Conservation (phyloP, 2,888 invertebrate genomes). For the Euphydryas editha region DNA sequence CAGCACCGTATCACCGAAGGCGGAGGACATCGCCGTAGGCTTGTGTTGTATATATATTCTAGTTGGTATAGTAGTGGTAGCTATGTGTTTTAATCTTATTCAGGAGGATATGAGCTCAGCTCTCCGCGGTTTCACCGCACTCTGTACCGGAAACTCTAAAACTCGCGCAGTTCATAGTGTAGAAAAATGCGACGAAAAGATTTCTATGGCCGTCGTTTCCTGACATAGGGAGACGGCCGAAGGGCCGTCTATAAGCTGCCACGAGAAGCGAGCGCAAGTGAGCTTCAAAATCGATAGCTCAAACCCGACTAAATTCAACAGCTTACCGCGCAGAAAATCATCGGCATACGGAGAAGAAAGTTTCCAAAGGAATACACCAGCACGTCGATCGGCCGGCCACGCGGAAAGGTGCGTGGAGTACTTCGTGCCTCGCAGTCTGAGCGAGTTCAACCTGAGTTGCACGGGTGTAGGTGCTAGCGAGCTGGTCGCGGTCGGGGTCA, state of each 20-base stretch:
- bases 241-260: slow-evolving; percentile 60
- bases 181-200: slow-evolving; percentile 77
- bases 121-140: slow-evolving; percentile 51
- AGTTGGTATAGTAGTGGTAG: slow-evolving; percentile 92
- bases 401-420: slow-evolving; percentile 89
- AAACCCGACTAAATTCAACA: slow-evolving; percentile 80
- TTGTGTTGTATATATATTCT: slow-evolving; percentile 92
- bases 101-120: slow-evolving; percentile 87
- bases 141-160: slow-evolving; percentile 59
- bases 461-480: slow-evolving; percentile 79
- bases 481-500: slow-evolving; percentile 50
- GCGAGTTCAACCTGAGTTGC: slow-evolving; percentile 91
- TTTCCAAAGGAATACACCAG: slow-evolving; percentile 87
- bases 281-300: slow-evolving; percentile 68
- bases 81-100: slow-evolving; percentile 94
- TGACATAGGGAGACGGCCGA: slow-evolving; percentile 81
- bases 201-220: slow-evolving; percentile 80
- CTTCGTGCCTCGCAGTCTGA: slow-evolving; percentile 92
- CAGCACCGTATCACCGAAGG: slow-evolving; percentile 71
- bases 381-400: slow-evolving; percentile 83
- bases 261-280: slow-evolving; percentile 63
- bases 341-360: slow-evolving; percentile 65
- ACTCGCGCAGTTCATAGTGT: slow-evolving; percentile 70
- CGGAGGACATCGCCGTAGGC: slow-evolving; percentile 88
- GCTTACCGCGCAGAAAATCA: slow-evolving; percentile 80